Percentiles rank a stretch among this genome's conserved stretches.
Evolutionary conservation across 2,797 vertebrate species (phyloP).

Genomic region (Sylvilagus floridanus): DNA sequence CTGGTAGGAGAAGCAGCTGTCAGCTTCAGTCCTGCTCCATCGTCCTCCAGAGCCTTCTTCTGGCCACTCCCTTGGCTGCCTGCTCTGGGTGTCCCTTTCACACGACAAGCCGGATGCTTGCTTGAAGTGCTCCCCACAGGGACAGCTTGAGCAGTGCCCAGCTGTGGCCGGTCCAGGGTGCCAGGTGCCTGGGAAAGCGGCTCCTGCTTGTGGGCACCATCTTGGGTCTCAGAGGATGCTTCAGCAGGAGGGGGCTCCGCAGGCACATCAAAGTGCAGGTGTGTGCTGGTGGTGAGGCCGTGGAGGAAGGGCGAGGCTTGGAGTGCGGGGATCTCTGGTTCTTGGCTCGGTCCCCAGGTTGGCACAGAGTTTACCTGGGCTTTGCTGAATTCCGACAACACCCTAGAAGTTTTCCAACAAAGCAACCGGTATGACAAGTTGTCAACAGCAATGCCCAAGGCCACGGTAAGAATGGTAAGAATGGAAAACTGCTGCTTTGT

Average conservation of each 20-base stretch:
- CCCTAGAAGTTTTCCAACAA: slow-evolving; percentile 82
- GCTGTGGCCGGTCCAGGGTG: not conserved
- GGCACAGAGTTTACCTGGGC: slow-evolving; percentile 78
- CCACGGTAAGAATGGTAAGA: not conserved
- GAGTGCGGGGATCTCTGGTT: not conserved
- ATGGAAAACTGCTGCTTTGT: not conserved
- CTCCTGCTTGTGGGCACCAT: not conserved
- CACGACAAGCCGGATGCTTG: rapidly evolving
- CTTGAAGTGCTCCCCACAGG: not conserved
- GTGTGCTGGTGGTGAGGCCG: not conserved
- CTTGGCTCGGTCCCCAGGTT: not conserved
- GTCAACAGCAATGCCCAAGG: not conserved
- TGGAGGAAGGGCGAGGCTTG: not conserved
- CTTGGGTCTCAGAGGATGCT: rapidly evolving
- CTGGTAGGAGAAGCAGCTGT: slow-evolving; percentile 70
- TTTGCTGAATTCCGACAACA: slow-evolving; percentile 88
- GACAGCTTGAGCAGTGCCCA: not conserved
- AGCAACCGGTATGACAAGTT: slow-evolving; percentile 61
- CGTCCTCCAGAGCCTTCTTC: not conserved
- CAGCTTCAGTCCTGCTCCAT: slow-evolving; percentile 1
- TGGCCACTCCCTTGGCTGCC: rapidly evolving
- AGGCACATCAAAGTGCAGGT: rapidly evolving
- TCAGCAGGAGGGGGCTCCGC: not conserved
- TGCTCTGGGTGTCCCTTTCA: not conserved
- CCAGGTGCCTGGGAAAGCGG: not conserved